A percentile compares a stretch with the other conserved stretches of the same genome.
Evolutionary conservation across 2,797 vertebrate genomes (phyloP).

Genomic region (Astyanax mexicanus): DNA sequence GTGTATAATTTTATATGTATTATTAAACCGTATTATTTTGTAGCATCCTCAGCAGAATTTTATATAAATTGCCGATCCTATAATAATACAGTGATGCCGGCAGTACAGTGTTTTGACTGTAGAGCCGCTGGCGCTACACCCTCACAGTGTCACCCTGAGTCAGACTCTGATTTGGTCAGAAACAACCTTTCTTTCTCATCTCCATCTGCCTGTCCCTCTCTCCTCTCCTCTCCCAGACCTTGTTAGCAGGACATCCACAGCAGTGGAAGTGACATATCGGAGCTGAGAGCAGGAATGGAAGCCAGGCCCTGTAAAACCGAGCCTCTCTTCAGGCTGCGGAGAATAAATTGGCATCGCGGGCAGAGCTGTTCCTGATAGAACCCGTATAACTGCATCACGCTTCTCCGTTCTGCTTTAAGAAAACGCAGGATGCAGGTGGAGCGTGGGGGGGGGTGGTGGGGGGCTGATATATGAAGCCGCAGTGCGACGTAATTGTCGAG

Average conservation of each 20-base stretch:
- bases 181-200: conserved; percentile 40
- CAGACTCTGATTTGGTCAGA: conserved; percentile 35
- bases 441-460: conserved; percentile 3
- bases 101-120: conserved; percentile 7
- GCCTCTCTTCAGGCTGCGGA: conserved; percentile 43
- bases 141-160: conserved; percentile 39
- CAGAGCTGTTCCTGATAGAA: conserved; percentile 29
- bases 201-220: conserved; percentile 14
- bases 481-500: conserved; percentile 19
- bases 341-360: conserved; percentile 58
- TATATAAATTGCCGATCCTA: too few species aligned
- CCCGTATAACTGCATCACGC: conserved; percentile 21
- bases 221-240: conserved; percentile 27
- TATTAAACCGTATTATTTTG: too few species aligned
- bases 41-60: background rate
- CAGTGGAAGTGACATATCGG: conserved; percentile 51
- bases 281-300: conserved; percentile 39
- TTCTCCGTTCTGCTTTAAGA: conserved; percentile 30
- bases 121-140: conserved; percentile 31
- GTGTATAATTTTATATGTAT: too few species aligned
- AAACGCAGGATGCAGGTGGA: background rate
- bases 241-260: conserved; percentile 44
- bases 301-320: conserved; percentile 33
- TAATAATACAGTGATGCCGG: background rate
- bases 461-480: conserved; percentile 17